These are phyloP conservation scores for Malaclemys terrapin DNA, from an alignment of 2,113 vertebrate genomes.

Conservation along the genomic window DNA sequence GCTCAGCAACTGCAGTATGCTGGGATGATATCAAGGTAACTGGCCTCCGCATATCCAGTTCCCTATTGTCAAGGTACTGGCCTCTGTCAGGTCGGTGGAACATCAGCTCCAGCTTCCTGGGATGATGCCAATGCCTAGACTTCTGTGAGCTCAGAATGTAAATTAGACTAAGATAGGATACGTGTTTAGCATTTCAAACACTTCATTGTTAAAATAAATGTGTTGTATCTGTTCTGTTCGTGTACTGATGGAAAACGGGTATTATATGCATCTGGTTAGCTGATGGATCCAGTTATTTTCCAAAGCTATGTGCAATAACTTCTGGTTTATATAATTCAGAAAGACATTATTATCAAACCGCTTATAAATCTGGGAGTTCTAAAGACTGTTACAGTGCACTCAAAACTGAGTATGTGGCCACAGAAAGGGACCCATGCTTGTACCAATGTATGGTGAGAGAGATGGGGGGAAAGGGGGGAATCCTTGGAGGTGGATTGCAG, in stretches of 20 bases:
- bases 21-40: neutral
- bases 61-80: neutral
- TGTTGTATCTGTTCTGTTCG: neutral
- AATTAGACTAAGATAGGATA: neutral
- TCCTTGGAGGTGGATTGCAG: neutral
- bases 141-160: accelerated
- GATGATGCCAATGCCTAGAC: neutral
- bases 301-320: neutral
- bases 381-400: accelerated
- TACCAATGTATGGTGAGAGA: neutral
- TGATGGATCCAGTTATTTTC: neutral
- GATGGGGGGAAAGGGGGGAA: neutral
- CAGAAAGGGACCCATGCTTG: accelerated
- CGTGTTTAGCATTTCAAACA: neutral
- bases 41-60: accelerated
- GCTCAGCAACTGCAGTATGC: accelerated
- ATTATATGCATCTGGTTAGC: neutral
- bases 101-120: neutral
- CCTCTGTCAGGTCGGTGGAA: neutral
- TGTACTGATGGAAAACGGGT: neutral
- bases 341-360: neutral
- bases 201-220: neutral
- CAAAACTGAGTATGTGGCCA: neutral
- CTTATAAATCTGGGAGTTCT: neutral
- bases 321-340: neutral